Evolutionary conservation across 2,113 vertebrate species (phyloP).

Genomic region (Phrynosoma blainvillii): DNA sequence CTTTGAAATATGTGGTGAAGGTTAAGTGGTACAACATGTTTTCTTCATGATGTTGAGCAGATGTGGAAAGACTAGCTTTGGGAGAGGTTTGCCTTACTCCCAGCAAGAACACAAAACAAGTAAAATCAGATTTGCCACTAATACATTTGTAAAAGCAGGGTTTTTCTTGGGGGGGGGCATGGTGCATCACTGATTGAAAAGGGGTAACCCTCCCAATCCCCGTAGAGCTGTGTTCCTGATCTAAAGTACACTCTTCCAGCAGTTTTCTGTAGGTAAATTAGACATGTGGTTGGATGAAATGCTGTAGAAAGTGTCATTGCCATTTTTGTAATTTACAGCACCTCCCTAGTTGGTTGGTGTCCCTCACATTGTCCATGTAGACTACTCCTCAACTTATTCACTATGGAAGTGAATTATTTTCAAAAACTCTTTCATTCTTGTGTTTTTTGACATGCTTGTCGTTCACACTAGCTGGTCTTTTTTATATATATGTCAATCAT

Average conservation of each 20-base stretch:
- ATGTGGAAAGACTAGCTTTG: conserved; percentile 29
- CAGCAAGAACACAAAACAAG: neutral
- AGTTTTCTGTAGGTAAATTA: neutral
- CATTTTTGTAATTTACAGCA: neutral
- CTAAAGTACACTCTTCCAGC: neutral
- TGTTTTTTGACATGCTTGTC: no score
- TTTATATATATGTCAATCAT: no score
- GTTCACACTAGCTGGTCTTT: no score
- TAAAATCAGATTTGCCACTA: neutral
- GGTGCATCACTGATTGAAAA: no score
- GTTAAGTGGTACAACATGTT: conserved; percentile 35
- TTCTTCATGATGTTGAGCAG: conserved; percentile 41
- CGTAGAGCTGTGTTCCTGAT: neutral
- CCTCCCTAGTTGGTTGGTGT: neutral
- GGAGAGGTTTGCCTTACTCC: conserved; percentile 16
- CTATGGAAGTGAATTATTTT: no score
- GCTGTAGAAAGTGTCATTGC: neutral
- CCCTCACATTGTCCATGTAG: neutral
- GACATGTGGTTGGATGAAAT: neutral
- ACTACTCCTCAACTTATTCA: neutral
- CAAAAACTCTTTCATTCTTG: no score
- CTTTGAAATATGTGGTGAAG: conserved; percentile 52
- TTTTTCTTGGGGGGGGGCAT: neutral
- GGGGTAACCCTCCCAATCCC: neutral
- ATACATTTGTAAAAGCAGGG: neutral